These are phyloP conservation scores for Ciconia nigra DNA, from an alignment of 2,797 vertebrate genomes.

Conservation along the genomic window DNA sequence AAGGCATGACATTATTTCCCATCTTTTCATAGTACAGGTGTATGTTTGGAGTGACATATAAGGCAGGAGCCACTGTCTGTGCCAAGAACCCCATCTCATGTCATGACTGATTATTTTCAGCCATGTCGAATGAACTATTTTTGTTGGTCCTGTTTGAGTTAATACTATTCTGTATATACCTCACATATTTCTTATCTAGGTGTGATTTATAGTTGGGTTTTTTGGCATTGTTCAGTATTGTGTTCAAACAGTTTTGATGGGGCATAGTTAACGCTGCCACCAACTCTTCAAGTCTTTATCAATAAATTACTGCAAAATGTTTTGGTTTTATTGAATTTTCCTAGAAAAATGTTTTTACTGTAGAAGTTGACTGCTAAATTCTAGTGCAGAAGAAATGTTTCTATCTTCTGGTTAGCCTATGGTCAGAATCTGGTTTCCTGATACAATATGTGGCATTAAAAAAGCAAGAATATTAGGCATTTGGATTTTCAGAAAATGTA, in stretches of 20 bases:
- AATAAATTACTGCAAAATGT: not conserved
- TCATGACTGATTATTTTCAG: not conserved
- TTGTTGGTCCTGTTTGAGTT: not conserved
- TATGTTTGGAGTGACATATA: not conserved
- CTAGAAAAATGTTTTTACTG: not conserved
- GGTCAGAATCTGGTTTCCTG: not conserved
- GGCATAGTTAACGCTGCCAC: not conserved
- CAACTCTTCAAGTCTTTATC: not conserved
- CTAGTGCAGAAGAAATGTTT: not conserved
- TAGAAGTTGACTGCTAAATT: not conserved
- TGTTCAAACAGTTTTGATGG: not conserved
- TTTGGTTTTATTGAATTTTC: not conserved
- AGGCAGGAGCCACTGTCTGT: not conserved
- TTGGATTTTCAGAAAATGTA: not conserved
- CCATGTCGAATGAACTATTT: not conserved
- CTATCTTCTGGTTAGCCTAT: not conserved
- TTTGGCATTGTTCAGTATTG: not conserved
- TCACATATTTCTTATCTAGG: not conserved
- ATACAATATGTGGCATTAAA: not conserved
- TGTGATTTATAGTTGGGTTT: not conserved
- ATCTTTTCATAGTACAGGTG: not conserved
- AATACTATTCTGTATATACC: not conserved
- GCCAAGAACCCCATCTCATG: not conserved
- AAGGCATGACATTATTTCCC: not conserved
- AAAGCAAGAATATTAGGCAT: not conserved